These are phyloP conservation scores for Tricholaema leucomelas DNA, from an alignment of 2,113 vertebrate species.

Conservation along the genomic window DNA sequence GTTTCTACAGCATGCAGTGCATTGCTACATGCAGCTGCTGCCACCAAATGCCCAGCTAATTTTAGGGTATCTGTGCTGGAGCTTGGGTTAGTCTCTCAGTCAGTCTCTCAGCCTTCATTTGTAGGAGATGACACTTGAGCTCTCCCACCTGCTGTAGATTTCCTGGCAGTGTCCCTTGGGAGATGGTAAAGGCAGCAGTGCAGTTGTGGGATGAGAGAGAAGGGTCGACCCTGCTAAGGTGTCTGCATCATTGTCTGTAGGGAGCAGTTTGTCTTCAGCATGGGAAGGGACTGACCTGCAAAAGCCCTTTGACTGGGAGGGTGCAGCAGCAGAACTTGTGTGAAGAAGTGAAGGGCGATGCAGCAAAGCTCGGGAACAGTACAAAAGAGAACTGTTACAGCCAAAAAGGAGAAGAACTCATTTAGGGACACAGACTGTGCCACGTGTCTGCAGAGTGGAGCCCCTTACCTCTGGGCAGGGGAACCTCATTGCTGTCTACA, in stretches of 20 bases:
- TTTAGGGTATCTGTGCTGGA: conserved; percentile 37
- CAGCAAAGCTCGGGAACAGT: neutral
- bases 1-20: neutral
- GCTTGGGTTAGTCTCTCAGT: neutral
- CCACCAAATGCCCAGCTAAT: conserved; percentile 57
- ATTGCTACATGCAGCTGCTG: conserved; percentile 44
- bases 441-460: neutral
- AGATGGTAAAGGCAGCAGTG: neutral
- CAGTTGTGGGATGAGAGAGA: conserved; percentile 6
- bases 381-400: neutral
- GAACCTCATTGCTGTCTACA: no score
- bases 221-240: neutral
- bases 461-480: neutral
- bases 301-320: neutral
- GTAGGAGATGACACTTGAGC: conserved; percentile 34
- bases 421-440: neutral
- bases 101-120: neutral
- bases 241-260: neutral
- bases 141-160: conserved; percentile 49
- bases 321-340: neutral
- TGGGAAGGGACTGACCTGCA: neutral
- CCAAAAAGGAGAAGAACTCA: neutral
- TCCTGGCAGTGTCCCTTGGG: neutral
- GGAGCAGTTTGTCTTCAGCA: conserved; percentile 2
- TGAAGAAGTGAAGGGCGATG: neutral